Base-by-base conservation (phyloP, 2,797 vertebrate genomes). In the Alcedo atthis region DNA sequence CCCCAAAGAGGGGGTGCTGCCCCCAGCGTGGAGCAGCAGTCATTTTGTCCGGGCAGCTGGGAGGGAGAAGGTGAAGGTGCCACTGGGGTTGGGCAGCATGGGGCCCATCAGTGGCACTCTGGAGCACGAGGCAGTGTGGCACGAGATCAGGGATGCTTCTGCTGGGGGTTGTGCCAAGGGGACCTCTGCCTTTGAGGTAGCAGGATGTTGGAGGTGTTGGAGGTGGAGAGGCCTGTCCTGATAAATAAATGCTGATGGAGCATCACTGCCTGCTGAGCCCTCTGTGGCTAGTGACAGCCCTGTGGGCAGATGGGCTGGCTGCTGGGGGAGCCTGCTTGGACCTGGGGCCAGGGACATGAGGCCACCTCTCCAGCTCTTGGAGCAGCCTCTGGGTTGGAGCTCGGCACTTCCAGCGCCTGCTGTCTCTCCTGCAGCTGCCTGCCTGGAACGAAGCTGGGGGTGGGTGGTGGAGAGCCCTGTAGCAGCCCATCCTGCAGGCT, bases 281-380 rank as follows among this genome's bases (percentile, higher is more conserved):
- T 24, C 69, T 24, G 37, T 28, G 19, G 51, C 33, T 54, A 13
- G 4, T n/a, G 12, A 7, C 28, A 32, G 46, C 13, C 35, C 53
- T 6, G 2, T 1, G 37, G 49, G 48, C 25, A 48, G 48, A 54
- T 32, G 20, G 33, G 22, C 42, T 25, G 20, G n/a, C 13, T 15
- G 30, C 30, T 74, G 42, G 14, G 43, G n/a, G 32, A 30, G 13
- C 32, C 55, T 69, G 32, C 25, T 28, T 42, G 51, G 42, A 61
- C 28, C 45, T 21, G 8, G 62, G 62, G 73, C 10, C 0, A 8
- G 40, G 51, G 75, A 22, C 12, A 5, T 0, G 1, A 24, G 24
- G 35, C 14, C 12, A 22, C 18, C 11, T 5, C n/a, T 21, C 33
- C 1, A 4, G 37, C 33, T 26, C 12, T 0, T 0, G 1, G 45